phyloP scores from a whole-genome alignment of 2,888 invertebrate genomes.

The Thymelicus lineola region DNA sequence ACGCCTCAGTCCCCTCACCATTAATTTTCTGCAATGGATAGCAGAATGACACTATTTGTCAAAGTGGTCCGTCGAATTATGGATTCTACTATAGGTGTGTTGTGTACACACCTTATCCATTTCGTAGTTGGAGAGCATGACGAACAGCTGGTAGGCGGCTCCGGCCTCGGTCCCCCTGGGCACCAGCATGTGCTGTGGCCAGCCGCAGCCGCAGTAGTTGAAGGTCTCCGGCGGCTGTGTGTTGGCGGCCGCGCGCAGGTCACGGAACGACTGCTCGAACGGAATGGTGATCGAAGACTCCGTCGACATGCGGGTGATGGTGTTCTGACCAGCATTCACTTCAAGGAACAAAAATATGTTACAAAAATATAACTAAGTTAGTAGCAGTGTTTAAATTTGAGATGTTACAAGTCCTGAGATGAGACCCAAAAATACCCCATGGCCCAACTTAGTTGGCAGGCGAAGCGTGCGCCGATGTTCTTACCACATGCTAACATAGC shows the following conservation, averaged over 20 bases:
- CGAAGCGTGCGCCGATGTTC: too few relatives aligned
- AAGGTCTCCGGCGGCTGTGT: constrained; percentile 62
- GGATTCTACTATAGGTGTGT: constrained; percentile 49
- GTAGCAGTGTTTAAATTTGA: too few relatives aligned
- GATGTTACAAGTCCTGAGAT: too few relatives aligned
- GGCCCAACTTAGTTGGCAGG: too few relatives aligned
- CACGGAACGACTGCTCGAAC: constrained; percentile 85
- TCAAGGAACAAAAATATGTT: constrained; percentile 40
- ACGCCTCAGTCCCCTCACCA: too few relatives aligned
- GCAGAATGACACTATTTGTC: too few relatives aligned
- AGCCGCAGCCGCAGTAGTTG: constrained; percentile 87
- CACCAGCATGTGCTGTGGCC: constrained; percentile 86
- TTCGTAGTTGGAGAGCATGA: constrained; percentile 81
- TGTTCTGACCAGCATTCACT: constrained; percentile 86
- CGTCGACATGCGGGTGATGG: constrained; percentile 82
- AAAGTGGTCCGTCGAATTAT: too few relatives aligned
- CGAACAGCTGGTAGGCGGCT: constrained; percentile 69
- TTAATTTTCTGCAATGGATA: too few relatives aligned
- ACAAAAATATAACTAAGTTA: too few relatives aligned
- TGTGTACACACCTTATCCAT: constrained; percentile 70
- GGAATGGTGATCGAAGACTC: constrained; percentile 86
- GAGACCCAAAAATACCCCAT: too few relatives aligned
- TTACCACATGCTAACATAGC: too few relatives aligned
- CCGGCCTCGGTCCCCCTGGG: constrained; percentile 80
- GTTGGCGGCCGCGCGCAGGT: constrained; percentile 62